Percentiles rank a stretch among this genome's conserved stretches.
Conservation (phyloP, 2,113 vertebrate species). For the Oreochromis niloticus region DNA sequence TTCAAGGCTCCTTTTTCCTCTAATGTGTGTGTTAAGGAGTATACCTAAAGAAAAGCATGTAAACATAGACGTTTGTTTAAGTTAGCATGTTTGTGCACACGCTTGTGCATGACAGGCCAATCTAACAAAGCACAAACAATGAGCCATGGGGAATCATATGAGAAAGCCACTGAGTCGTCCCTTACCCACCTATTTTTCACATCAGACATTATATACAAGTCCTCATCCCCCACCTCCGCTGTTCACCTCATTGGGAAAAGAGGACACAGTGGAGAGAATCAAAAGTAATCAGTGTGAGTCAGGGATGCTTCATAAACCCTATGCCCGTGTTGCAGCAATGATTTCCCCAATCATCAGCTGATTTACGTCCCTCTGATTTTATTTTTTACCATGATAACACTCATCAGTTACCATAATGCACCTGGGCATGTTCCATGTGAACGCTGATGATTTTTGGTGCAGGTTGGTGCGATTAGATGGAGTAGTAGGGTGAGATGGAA, state of each 20-base stretch:
- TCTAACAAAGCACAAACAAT: constrained; percentile 27
- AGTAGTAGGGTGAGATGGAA: constrained; percentile 17
- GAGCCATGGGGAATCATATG: constrained; percentile 26
- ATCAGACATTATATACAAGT: constrained; percentile 23
- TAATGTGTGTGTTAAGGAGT: not conserved
- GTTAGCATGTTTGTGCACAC: not conserved
- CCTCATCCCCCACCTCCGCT: not conserved
- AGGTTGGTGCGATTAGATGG: constrained; percentile 13
- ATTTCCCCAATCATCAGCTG: constrained; percentile 57
- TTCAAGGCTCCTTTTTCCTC: not conserved
- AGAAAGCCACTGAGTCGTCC: constrained; percentile 9
- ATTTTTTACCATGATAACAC: constrained; percentile 52
- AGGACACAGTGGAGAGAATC: constrained; percentile 50
- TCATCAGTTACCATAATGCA: constrained; percentile 69
- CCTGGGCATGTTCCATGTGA: constrained; percentile 52
- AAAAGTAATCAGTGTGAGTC: constrained; percentile 60
- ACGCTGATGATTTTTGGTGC: constrained; percentile 15
- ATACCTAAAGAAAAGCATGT: not conserved
- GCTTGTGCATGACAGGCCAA: not conserved
- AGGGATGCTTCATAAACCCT: constrained; percentile 60
- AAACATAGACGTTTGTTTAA: not conserved
- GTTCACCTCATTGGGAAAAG: constrained; percentile 39
- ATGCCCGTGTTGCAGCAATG: constrained; percentile 32
- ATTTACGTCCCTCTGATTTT: constrained; percentile 60
- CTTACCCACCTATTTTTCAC: constrained; percentile 29